These are phyloP conservation scores for Cynodonichthys magdalenae DNA, from an alignment of 2,797 vertebrate species.

Conservation along the genomic window DNA sequence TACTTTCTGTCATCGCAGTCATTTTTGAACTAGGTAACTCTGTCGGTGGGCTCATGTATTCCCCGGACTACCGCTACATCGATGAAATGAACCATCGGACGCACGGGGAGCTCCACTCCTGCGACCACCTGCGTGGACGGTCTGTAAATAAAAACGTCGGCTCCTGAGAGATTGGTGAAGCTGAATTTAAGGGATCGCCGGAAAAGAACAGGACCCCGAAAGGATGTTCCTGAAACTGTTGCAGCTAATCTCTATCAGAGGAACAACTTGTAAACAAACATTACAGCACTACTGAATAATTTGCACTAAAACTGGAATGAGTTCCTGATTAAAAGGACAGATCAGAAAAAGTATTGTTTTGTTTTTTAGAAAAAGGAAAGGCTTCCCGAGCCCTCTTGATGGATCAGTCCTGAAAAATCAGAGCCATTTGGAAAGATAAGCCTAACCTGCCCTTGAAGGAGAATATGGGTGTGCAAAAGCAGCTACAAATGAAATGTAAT, in stretches of 20 bases:
- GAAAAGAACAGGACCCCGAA: too few species aligned
- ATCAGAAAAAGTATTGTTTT: too few species aligned
- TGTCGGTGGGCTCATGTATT: slow-evolving; percentile 73
- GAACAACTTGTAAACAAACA: background rate
- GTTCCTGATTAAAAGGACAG: background rate
- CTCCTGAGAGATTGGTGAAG: slow-evolving; percentile 14
- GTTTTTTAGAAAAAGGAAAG: too few species aligned
- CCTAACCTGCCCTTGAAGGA: too few species aligned
- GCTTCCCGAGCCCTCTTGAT: background rate
- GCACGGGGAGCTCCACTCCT: background rate
- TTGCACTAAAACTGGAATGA: slow-evolving; percentile 30
- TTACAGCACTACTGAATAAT: slow-evolving; percentile 47
- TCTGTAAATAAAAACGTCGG: slow-evolving; percentile 23
- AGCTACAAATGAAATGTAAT: background rate
- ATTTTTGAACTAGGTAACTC: slow-evolving; percentile 65
- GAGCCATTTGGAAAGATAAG: too few species aligned
- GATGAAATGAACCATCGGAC: slow-evolving; percentile 13
- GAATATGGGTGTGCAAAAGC: background rate
- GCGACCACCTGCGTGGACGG: background rate
- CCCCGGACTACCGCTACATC: slow-evolving; percentile 39
- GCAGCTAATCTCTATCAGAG: background rate
- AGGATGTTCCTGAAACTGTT: background rate
- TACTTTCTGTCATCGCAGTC: slow-evolving; percentile 49
- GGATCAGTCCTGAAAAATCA: slow-evolving; percentile 1
- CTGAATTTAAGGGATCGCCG: background rate